These are phyloP conservation scores for Tauraco erythrolophus DNA, from an alignment of 2,113 vertebrate genomes.

Conservation along the genomic window DNA sequence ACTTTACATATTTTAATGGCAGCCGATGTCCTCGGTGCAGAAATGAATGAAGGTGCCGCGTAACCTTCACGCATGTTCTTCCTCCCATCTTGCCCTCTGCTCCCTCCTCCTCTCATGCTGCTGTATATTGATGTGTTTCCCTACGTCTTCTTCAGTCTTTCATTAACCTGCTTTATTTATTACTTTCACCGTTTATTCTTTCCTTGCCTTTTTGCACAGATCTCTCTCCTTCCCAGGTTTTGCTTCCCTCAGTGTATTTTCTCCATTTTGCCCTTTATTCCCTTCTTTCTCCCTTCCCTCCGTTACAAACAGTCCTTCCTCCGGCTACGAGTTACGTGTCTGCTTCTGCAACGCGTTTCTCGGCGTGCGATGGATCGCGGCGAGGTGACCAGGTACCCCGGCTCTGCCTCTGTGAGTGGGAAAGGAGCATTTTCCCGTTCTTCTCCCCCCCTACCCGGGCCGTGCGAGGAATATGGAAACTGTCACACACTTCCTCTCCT, in stretches of 20 bases:
- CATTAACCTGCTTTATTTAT: not conserved
- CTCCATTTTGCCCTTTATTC: not conserved
- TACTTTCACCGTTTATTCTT: not conserved
- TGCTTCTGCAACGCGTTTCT: not conserved
- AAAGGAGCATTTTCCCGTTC: not conserved
- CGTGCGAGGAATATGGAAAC: not conserved
- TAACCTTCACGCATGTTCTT: not conserved
- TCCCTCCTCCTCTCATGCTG: not conserved
- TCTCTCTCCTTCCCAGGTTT: not conserved
- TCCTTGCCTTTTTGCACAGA: not conserved
- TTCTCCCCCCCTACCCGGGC: not conserved
- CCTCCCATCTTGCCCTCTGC: not conserved
- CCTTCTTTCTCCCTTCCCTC: not conserved
- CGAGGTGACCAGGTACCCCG: not conserved
- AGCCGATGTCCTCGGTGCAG: not conserved
- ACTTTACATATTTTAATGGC: rapidly evolving
- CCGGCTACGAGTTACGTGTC: rapidly evolving
- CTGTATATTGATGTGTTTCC: not conserved
- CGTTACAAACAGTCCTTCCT: not conserved
- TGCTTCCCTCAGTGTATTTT: not conserved
- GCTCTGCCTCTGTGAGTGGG: not conserved
- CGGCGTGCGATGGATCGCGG: rapidly evolving
- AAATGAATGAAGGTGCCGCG: rapidly evolving
- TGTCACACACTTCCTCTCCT: slow-evolving; percentile 56
- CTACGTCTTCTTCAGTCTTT: not conserved